Evolutionary conservation across 2,797 vertebrate species (phyloP), one percentile per base, ranked within the genome.

Genomic region (Pogonophryne albipinna): DNA sequence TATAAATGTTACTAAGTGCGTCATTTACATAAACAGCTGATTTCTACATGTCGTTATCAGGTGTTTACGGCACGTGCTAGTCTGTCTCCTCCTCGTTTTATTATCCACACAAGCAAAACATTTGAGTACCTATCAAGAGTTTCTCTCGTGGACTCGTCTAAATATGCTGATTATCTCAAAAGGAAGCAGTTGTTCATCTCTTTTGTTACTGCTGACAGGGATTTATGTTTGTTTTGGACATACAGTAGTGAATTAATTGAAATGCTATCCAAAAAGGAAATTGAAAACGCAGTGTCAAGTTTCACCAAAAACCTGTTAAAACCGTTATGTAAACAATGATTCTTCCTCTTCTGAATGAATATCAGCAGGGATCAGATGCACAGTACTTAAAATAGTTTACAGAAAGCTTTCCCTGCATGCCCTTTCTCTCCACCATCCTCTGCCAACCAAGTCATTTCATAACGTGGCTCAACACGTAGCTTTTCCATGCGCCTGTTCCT

Each of bases 361-460:
- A n/a, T 65, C 58, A 62, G 58, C 45, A 17, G 15, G n/a, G 55
- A 76, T 83, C 52, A 66, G 56, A 66, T 63, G 50, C 8, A 38
- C 34, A 38, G 34, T 8, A 50, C 50, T 27, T 17, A 31, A 57
- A 59, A 70, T 12, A n/a, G 49, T 41, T 8, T 11, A n/a, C 16
- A 45, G 20, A 1, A n/a, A 61, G 23, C 44, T 7, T 42, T 10
- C 3, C 38, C 6, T 53, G 76, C 86, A 87, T 85, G 82, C 19
- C 46, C 78, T 68, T 19, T 46, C 45, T n/a, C 52, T 71, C 20
- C 71, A 65, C 20, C 71, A 63, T 80, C 72, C 41, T 42, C 45
- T 38, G 27, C n/a, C 55, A 23, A 34, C 55, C 47, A 14, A 42
- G 1, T 74, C 65, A 80, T 66, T 27, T 79, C 60, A 66, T 52